Conservation (phyloP, 2,888 invertebrate species). For the Odontomyia ornata region DNA sequence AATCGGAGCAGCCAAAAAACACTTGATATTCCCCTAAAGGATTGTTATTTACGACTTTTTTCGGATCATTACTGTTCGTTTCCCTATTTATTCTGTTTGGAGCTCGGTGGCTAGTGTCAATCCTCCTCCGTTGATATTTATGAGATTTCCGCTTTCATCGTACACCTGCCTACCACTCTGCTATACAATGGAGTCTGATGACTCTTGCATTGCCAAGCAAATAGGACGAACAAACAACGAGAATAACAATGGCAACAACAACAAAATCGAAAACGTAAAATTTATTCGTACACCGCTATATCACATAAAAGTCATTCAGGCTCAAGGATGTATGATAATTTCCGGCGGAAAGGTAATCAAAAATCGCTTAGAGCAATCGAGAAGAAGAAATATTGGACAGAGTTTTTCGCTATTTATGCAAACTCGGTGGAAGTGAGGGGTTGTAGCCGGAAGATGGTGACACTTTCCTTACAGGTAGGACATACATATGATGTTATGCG, state of each 20-base stretch:
- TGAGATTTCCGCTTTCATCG: conserved; percentile 17
- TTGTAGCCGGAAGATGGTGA: not conserved
- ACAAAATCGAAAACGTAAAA: not conserved
- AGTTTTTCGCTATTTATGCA: conserved; percentile 45
- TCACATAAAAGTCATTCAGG: conserved; percentile 62
- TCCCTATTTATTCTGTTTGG: conserved; percentile 12
- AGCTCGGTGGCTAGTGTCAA: not conserved
- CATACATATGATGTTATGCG: conserved; percentile 5
- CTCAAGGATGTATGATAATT: conserved; percentile 65
- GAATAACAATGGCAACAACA: not conserved
- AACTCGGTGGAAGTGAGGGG: not conserved
- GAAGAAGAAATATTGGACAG: conserved; percentile 46
- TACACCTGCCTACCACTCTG: conserved; percentile 39
- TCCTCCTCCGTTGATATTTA: conserved; percentile 23
- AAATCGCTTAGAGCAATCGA: conserved; percentile 63
- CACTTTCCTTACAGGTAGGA: not conserved
- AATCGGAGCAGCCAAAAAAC: not conserved
- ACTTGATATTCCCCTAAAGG: not conserved
- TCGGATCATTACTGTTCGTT: conserved; percentile 13
- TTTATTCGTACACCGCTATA: conserved; percentile 42
- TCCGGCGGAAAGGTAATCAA: conserved; percentile 65
- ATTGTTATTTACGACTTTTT: conserved; percentile 40
- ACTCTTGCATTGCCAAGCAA: not conserved
- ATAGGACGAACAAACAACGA: not conserved
- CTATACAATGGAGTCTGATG: conserved; percentile 20